Evolutionary conservation across 1,140 invertebrate species (phyloP).

Genomic region (Sinonovacula constricta): DNA sequence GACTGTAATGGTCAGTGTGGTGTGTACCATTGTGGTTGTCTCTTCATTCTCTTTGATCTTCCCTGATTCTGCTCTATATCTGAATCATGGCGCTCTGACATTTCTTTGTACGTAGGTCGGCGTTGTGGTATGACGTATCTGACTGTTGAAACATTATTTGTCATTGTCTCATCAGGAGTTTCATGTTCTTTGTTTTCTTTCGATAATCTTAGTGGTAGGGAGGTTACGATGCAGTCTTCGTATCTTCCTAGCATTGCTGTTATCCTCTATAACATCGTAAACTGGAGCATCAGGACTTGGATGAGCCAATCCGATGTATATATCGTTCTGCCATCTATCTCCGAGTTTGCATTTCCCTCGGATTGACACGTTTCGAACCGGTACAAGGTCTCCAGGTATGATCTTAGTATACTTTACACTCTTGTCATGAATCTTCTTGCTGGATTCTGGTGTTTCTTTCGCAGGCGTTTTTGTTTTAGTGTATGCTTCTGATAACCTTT

Average conservation of each 20-base stretch:
- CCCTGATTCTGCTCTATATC: too few species aligned
- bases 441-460: background rate
- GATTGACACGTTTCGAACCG: background rate
- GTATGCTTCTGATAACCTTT: background rate
- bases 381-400: background rate
- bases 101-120: too few species aligned
- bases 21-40: too few species aligned
- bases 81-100: too few species aligned
- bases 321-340: conserved; percentile 2
- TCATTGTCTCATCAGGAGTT: too few species aligned
- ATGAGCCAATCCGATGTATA: background rate
- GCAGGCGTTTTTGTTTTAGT: background rate
- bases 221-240: conserved; percentile 13
- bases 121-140: too few species aligned
- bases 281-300: conserved; percentile 9
- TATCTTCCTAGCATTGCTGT: background rate
- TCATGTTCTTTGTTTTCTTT: too few species aligned
- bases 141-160: too few species aligned
- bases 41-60: too few species aligned
- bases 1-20: too few species aligned
- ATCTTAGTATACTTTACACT: background rate
- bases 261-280: conserved; percentile 2
- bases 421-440: background rate
- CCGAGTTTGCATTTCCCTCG: background rate
- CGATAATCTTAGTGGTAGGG: too few species aligned